Evolutionary conservation across 2,113 vertebrate species (phyloP).

Genomic region (Psettodes erumei): DNA sequence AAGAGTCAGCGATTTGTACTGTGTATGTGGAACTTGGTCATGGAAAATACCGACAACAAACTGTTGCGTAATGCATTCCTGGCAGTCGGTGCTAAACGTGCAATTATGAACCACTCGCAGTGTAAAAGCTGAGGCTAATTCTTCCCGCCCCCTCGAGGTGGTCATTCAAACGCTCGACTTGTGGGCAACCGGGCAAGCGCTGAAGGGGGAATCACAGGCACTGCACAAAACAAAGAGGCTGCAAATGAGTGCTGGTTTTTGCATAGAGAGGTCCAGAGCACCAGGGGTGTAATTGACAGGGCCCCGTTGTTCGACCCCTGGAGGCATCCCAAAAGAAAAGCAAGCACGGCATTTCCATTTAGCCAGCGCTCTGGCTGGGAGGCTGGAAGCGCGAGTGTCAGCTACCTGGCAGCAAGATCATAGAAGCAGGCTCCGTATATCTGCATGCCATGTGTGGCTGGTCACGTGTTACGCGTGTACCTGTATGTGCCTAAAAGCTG

Average conservation of each 20-base stretch:
- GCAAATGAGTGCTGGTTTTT: constrained; percentile 48
- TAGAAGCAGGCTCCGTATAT: neutral
- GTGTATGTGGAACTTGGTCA: neutral
- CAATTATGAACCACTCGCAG: constrained; percentile 31
- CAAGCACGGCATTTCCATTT: constrained; percentile 60
- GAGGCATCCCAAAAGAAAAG: constrained; percentile 53
- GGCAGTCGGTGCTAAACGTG: constrained; percentile 19
- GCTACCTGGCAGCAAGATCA: constrained; percentile 33
- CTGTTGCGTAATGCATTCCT: constrained; percentile 8
- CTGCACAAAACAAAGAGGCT: constrained; percentile 36
- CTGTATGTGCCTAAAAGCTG: neutral
- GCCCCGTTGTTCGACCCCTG: constrained; percentile 40
- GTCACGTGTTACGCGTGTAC: constrained; percentile 3
- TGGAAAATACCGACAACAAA: constrained; percentile 5
- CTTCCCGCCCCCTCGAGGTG: constrained; percentile 20
- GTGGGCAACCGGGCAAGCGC: constrained; percentile 30
- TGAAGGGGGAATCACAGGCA: constrained; percentile 19
- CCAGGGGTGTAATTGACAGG: constrained; percentile 59
- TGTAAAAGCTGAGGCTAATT: constrained; percentile 50
- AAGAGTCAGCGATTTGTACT: neutral
- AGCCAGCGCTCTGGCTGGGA: constrained; percentile 1
- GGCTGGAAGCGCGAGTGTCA: constrained; percentile 18
- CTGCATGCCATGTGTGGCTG: constrained; percentile 11
- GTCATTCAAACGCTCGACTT: constrained; percentile 44
- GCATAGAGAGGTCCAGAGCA: constrained; percentile 47